A percentile compares a stretch with the other conserved stretches of the same genome.
These are phyloP conservation scores for Desmophyllum pertusum DNA, from an alignment of 92 coral and sea anemone genomes.

Conservation along the genomic window DNA sequence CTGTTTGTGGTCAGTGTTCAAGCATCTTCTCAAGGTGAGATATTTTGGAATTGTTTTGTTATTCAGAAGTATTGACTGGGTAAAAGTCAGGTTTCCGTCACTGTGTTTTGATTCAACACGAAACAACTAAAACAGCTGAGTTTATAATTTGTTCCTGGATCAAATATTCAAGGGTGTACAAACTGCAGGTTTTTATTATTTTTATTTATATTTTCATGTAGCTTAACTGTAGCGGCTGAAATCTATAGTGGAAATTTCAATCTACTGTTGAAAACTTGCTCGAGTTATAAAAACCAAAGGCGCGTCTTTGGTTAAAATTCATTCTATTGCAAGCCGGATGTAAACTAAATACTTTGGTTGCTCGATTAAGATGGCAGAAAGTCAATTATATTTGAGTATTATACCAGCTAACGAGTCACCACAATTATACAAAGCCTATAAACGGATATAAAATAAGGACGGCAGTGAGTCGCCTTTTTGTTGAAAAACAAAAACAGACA, in stretches of 20 bases:
- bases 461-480: neutral
- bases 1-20: neutral
- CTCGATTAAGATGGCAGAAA: neutral
- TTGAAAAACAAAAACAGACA: neutral
- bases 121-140: neutral
- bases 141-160: too few species aligned
- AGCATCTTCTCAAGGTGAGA: constrained; percentile 10
- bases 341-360: constrained; percentile 2
- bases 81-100: neutral
- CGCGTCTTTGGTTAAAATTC: neutral
- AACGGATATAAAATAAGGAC: neutral
- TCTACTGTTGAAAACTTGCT: neutral
- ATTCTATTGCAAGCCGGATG: constrained; percentile 13
- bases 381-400: neutral
- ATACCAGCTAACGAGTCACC: neutral
- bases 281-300: neutral
- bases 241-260: neutral
- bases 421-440: neutral
- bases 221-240: neutral
- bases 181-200: neutral
- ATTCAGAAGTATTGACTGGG: neutral
- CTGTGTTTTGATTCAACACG: neutral
- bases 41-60: neutral
- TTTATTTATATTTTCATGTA: neutral
- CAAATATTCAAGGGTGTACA: too few species aligned